phyloP scores from a whole-genome alignment of 2,888 invertebrate species.

The Callyntrura sp. region DNA sequence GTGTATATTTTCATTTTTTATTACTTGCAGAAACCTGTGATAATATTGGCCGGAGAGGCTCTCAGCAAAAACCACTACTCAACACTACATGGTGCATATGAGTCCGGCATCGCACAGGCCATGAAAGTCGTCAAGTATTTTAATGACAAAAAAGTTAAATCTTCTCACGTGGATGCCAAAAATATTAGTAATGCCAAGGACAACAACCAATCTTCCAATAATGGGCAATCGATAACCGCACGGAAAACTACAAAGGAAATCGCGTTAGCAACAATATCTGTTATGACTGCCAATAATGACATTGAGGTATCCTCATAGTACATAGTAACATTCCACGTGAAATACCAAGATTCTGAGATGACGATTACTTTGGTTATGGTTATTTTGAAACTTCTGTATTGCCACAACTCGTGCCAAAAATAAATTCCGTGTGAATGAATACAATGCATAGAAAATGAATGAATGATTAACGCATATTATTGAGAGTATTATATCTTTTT shows the following conservation, averaged over 20 bases:
- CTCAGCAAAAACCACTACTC: slow-evolving; percentile 88
- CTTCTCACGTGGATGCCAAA: no score
- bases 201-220: not conserved
- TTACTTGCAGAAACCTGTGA: slow-evolving; percentile 85
- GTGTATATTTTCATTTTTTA: no score
- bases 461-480: no score
- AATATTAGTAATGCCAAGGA: not conserved
- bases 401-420: no score
- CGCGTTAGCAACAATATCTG: not conserved
- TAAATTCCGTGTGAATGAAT: no score
- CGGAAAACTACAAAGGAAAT: no score
- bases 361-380: no score
- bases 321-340: not conserved
- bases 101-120: slow-evolving; percentile 88
- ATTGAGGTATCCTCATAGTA: slow-evolving; percentile 45
- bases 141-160: no score
- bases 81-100: slow-evolving; percentile 90
- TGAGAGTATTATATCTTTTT: no score
- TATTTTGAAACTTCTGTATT: not conserved
- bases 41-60: slow-evolving; percentile 90
- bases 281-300: slow-evolving; percentile 39
- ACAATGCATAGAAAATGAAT: no score
- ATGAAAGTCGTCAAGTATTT: slow-evolving; percentile 85
- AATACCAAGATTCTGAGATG: no score
- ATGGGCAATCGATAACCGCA: no score